A percentile compares a stretch with the other conserved stretches of the same genome.
These are phyloP conservation scores for Babyrousa celebensis DNA, from an alignment of 2,797 vertebrate genomes.

Conservation along the genomic window DNA sequence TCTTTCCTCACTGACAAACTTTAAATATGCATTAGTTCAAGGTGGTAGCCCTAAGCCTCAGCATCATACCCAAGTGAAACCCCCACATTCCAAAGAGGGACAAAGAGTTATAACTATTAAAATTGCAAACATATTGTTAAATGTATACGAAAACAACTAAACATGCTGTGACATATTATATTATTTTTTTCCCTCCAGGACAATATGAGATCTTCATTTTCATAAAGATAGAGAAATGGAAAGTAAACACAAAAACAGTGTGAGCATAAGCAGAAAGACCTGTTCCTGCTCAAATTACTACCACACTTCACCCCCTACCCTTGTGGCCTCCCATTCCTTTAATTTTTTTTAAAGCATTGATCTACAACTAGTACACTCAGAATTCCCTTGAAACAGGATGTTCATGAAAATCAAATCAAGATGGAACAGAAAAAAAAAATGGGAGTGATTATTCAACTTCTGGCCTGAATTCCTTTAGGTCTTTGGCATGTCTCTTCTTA, in stretches of 20 bases:
- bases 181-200: neutral
- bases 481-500: neutral
- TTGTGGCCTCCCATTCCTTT: neutral
- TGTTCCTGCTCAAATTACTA: neutral
- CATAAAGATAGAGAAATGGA: neutral
- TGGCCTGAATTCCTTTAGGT: slow-evolving; percentile 39
- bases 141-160: neutral
- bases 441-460: neutral
- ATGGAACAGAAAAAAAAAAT: neutral
- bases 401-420: slow-evolving; percentile 63
- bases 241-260: neutral
- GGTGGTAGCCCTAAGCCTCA: neutral
- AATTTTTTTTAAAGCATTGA: neutral
- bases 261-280: neutral
- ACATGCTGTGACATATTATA: neutral
- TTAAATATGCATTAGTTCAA: neutral
- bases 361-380: neutral
- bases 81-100: neutral
- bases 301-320: no score
- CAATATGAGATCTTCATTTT: neutral
- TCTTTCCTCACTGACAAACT: neutral
- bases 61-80: neutral
- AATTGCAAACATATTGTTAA: neutral
- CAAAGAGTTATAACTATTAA: neutral
- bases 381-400: slow-evolving; percentile 54